These are phyloP conservation scores for Lordiphosa clarofinis DNA, from an alignment of 1,140 invertebrate genomes.

Conservation along the genomic window DNA sequence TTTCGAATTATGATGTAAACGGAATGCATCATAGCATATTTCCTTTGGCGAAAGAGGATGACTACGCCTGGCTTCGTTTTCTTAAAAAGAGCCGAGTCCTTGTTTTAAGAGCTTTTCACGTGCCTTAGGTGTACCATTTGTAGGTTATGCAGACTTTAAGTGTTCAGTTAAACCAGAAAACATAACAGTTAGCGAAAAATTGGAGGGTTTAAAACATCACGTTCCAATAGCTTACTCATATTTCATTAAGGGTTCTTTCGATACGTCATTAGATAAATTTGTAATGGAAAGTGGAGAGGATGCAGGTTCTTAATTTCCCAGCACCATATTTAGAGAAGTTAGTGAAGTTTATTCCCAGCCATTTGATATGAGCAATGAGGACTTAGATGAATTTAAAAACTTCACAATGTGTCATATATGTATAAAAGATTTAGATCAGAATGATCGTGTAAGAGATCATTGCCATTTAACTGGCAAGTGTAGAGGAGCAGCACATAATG, in stretches of 20 bases:
- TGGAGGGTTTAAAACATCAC: not conserved
- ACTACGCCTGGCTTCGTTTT: too few species aligned
- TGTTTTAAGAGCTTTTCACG: too few species aligned
- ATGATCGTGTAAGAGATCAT: constrained; percentile 10
- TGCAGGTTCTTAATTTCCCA: not conserved
- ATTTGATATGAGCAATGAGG: not conserved
- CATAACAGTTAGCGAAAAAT: too few species aligned
- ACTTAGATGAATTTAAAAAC: too few species aligned
- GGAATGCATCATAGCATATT: too few species aligned
- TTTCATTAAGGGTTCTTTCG: not conserved
- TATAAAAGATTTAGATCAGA: not conserved
- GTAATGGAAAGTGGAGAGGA: not conserved
- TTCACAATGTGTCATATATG: constrained; percentile 12
- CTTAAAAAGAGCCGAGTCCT: too few species aligned
- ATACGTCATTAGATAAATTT: not conserved
- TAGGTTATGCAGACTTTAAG: too few species aligned
- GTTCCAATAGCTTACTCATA: not conserved
- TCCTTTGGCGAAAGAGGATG: too few species aligned
- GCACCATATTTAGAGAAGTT: not conserved
- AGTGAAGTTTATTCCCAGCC: not conserved
- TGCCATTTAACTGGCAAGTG: constrained; percentile 12
- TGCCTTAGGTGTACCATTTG: too few species aligned
- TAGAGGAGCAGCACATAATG: constrained; percentile 54
- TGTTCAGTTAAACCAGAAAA: too few species aligned
- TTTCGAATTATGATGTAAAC: too few species aligned